Conservation (phyloP, 2,113 vertebrate genomes). For the Tupaia tana region DNA sequence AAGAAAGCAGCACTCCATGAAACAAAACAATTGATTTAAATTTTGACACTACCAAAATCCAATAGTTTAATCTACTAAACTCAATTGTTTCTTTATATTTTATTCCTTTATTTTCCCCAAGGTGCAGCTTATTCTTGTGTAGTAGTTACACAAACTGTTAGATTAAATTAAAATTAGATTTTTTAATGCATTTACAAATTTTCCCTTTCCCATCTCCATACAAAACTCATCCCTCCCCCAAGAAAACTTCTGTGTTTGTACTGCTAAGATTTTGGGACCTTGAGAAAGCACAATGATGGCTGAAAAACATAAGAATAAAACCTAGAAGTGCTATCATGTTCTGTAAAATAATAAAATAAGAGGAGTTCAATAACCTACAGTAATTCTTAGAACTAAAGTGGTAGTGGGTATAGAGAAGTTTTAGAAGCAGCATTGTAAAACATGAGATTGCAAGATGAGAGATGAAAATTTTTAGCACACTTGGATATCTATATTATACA, state of each 20-base stretch:
- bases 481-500: not conserved
- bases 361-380: not conserved
- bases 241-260: not conserved
- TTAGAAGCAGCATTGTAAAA: not conserved
- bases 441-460: not conserved
- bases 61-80: not conserved
- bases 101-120: not conserved
- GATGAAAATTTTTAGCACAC: not conserved
- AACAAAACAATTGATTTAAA: not conserved
- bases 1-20: not conserved
- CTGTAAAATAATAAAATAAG: not conserved
- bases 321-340: not conserved
- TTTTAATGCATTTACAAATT: not conserved
- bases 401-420: not conserved
- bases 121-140: not conserved
- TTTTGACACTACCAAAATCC: not conserved
- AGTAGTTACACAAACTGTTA: not conserved
- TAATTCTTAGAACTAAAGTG: not conserved
- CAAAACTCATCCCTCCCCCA: not conserved
- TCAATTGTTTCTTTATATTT: not conserved
- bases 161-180: not conserved
- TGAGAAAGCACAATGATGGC: not conserved
- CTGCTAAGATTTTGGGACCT: not conserved
- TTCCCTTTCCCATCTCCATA: not conserved
- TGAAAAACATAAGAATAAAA: not conserved